Percentiles rank a stretch among this genome's conserved stretches.
These are phyloP conservation scores for Fragum sueziense DNA, from an alignment of 2,888 invertebrate species.

Conservation along the genomic window DNA sequence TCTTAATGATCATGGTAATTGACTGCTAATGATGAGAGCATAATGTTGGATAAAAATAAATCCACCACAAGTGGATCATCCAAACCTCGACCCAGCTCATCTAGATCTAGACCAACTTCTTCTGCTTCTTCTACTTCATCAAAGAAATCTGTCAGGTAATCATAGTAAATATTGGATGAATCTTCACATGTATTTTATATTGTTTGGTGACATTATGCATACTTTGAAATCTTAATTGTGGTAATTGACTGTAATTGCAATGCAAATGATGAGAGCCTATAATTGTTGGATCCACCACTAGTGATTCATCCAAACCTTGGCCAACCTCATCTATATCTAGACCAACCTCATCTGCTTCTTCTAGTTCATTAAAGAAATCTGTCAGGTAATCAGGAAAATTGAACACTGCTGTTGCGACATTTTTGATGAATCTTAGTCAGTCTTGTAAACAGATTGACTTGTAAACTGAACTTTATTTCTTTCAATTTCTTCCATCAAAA, in stretches of 20 bases:
- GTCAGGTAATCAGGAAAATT: slow-evolving; percentile 17
- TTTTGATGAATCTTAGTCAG: too few species aligned
- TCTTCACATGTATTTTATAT: too few species aligned
- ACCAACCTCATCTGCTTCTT: neutral
- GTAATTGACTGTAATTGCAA: neutral
- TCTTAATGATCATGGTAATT: neutral
- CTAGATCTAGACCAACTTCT: slow-evolving; percentile 2
- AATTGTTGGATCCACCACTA: neutral
- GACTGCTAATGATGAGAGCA: neutral
- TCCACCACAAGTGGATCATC: neutral
- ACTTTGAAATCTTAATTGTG: too few species aligned
- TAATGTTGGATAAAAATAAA: slow-evolving; percentile 18
- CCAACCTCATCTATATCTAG: slow-evolving; percentile 9
- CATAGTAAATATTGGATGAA: too few species aligned
- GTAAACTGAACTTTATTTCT: too few species aligned
- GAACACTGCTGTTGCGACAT: too few species aligned
- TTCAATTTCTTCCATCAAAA: too few species aligned
- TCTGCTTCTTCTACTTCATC: slow-evolving; percentile 1
- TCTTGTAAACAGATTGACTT: too few species aligned
- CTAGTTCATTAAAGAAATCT: slow-evolving; percentile 12
- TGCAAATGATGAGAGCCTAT: neutral
- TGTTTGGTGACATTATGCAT: too few species aligned
- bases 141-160: slow-evolving; percentile 17
- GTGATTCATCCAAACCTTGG: neutral
- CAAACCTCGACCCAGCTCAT: slow-evolving; percentile 5